Conservation (phyloP, 2,888 invertebrate genomes). For the Spilosoma lubricipeda region DNA sequence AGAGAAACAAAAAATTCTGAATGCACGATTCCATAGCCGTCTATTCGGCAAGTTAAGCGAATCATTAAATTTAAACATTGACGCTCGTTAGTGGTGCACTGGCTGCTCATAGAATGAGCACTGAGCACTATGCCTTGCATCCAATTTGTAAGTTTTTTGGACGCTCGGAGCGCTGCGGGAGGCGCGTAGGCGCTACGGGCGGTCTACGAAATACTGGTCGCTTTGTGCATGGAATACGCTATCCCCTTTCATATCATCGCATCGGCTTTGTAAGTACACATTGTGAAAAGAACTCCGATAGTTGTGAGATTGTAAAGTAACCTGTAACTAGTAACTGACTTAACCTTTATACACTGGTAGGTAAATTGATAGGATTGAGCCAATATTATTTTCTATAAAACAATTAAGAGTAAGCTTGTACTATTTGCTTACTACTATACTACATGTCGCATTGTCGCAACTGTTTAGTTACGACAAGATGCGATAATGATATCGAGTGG, state of each 20-base stretch:
- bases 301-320: background rate
- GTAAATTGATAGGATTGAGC: background rate
- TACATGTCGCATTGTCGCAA: constrained; percentile 58
- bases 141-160: constrained; percentile 77
- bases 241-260: constrained; percentile 73
- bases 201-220: constrained; percentile 68
- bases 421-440: background rate
- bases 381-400: background rate
- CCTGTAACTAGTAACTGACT: background rate
- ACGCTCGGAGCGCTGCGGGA: constrained; percentile 67
- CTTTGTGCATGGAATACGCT: constrained; percentile 69
- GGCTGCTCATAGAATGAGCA: constrained; percentile 30
- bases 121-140: constrained; percentile 47
- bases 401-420: background rate
- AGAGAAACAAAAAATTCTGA: constrained; percentile 31
- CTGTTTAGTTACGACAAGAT: constrained; percentile 59
- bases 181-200: constrained; percentile 69
- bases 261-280: constrained; percentile 61
- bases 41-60: constrained; percentile 46
- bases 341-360: background rate
- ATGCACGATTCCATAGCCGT: constrained; percentile 36
- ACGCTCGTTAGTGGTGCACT: constrained; percentile 61
- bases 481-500: constrained; percentile 61
- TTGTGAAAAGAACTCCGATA: background rate
- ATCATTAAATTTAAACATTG: constrained; percentile 69